A percentile compares a stretch with the other conserved stretches of the same genome.
Evolutionary conservation across 2,888 invertebrate species (phyloP).

Genomic region (Alloscopus bannaensis): DNA sequence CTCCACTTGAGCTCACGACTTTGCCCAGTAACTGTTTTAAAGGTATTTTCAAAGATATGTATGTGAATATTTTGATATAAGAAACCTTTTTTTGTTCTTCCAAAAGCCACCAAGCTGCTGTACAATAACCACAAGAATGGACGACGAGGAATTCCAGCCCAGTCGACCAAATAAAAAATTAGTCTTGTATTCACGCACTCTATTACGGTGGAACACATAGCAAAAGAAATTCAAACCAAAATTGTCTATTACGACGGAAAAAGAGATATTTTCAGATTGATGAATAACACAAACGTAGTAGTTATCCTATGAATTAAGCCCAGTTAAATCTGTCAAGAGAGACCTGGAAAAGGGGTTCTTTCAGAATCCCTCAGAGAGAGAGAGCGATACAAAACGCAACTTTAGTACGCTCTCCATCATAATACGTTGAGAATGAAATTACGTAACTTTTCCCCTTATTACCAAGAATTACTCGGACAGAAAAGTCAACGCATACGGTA

Average conservation of each 20-base stretch:
- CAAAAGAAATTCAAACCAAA: slow-evolving; percentile 34
- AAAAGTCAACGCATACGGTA: slow-evolving; percentile 9
- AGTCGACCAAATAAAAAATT: slow-evolving; percentile 28
- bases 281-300: slow-evolving; percentile 67
- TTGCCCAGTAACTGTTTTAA: slow-evolving; percentile 41
- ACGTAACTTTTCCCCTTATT: slow-evolving; percentile 55
- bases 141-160: slow-evolving; percentile 43
- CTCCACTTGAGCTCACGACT: slow-evolving; percentile 42
- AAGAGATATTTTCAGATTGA: slow-evolving; percentile 61
- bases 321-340: slow-evolving; percentile 53
- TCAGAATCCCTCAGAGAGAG: slow-evolving; percentile 45
- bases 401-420: not conserved
- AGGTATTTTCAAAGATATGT: slow-evolving; percentile 18
- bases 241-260: slow-evolving; percentile 43
- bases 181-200: not conserved
- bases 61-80: not conserved
- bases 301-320: slow-evolving; percentile 66
- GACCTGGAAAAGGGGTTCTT: no score
- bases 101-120: no score
- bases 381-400: slow-evolving; percentile 10
- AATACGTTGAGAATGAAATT: slow-evolving; percentile 42
- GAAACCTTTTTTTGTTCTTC: no score
- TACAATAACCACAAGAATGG: slow-evolving; percentile 49
- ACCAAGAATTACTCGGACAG: slow-evolving; percentile 46
- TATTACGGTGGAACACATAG: slow-evolving; percentile 10